Percentiles rank a stretch among this genome's conserved stretches.
Evolutionary conservation across 2,888 invertebrate species (phyloP).

Genomic region (Boloria euphrosyne): DNA sequence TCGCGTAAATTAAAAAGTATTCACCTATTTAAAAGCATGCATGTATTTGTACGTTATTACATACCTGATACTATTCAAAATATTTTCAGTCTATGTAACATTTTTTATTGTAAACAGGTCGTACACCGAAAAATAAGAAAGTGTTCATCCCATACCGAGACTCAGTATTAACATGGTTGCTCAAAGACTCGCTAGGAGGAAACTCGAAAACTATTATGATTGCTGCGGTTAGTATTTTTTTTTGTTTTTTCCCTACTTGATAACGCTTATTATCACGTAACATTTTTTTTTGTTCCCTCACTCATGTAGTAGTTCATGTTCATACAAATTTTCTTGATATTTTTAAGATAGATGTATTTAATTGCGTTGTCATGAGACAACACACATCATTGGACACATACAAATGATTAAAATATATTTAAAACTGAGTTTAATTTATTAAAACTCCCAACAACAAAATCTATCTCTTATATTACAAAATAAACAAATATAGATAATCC

Average conservation of each 20-base stretch:
- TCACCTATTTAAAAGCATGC: too few relatives aligned
- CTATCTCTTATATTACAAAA: too few relatives aligned
- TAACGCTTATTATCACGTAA: not conserved
- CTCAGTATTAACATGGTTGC: conserved; percentile 93
- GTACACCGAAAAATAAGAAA: conserved; percentile 70
- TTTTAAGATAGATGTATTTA: too few relatives aligned
- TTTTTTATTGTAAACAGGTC: conserved; percentile 48
- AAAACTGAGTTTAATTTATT: too few relatives aligned
- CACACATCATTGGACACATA: too few relatives aligned
- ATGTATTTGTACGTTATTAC: not conserved
- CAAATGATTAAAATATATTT: too few relatives aligned
- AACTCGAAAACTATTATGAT: conserved; percentile 97
- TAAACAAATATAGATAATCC: not conserved
- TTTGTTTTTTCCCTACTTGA: not conserved
- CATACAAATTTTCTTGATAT: too few relatives aligned
- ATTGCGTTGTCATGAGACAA: too few relatives aligned
- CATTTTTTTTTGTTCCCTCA: too few relatives aligned
- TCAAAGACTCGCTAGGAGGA: conserved; percentile 94
- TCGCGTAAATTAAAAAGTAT: too few relatives aligned
- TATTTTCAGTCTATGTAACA: not conserved
- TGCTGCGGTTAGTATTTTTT: conserved; percentile 85
- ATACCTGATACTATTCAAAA: not conserved
- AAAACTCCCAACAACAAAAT: too few relatives aligned
- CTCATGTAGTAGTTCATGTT: too few relatives aligned
- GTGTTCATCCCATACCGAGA: conserved; percentile 94